Evolutionary conservation across 2,113 vertebrate genomes (phyloP), one percentile per base, ranked within the genome.

Genomic region (Oncorhynchus masou): DNA sequence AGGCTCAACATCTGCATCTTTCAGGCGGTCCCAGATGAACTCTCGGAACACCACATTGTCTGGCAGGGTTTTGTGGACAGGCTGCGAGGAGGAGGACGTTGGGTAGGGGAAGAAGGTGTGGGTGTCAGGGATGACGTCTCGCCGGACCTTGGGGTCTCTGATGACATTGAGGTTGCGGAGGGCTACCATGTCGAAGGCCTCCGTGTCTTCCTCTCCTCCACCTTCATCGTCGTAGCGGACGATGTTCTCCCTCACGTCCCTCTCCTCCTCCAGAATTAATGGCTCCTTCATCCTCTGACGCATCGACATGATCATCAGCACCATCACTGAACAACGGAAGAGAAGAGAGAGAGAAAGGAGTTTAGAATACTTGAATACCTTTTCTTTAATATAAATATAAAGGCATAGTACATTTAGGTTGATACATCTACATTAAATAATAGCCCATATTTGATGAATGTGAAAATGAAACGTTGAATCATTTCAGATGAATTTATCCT

Each of bases 1-100:
- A 0, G 96, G 96, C 70, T 99, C 97, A 60, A 95, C 91, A 0
- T 99, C 96, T 0, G 97, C 96, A 67, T 97, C 96, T 62, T 96
- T 98, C 80, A 99, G 94, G 75, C 97, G 93, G 51, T 98, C 96
- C 97, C 97, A 98, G 54, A 99, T 98, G 82, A 98, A 98, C 79
- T 99, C 96, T 80, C 96, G 91, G 84, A 99, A 99, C 76, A 98
- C 95, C 9, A 97, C 94, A 1, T 98, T 97, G 83, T 99, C 97
- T 0, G 97, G 97, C 72, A 96, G 93, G 70, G 94, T 94, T 83
- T 95, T 96, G 83, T 95, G 95, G 12, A 94, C 71, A 0, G 95
- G 94, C 51, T 94, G 92, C 34, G 95, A 79, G 75, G 94, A 93
- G 71, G 94, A 92, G 27, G 92, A 85, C 0, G 93, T 90, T 15